Base-by-base conservation (phyloP, 2,888 invertebrate genomes). In the Clistopyga incitator region DNA sequence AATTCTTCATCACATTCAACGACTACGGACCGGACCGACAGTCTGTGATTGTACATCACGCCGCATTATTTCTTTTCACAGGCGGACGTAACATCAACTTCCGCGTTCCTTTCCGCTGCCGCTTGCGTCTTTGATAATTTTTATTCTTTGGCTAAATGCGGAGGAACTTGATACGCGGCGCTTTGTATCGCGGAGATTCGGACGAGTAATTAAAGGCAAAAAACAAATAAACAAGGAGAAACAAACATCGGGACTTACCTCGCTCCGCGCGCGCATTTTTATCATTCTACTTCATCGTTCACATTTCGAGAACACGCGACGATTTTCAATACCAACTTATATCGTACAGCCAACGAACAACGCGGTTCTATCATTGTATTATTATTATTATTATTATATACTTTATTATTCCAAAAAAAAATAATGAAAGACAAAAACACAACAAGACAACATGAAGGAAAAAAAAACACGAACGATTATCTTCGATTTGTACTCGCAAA, bases 71-170 rank as follows among this genome's bases (percentile, higher is more conserved):
- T 2, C n/a, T 77, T 71, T 84, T 89, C 85, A 76, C 86, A 89
- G 90, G 89, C 87, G 90, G 89, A 90, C 88, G 86, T 85, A 88
- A 88, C 85, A 89, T 89, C 90, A 90, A 90, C 89, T 90, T 90
- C 88, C 90, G 90, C 90, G 83, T 71, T 77, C 59, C 70, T 38
- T 38, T 15, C 65, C 65, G 65, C 64, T 20, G 13, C 20, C 8
- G 20, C 1, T 20, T 11, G 10, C 61, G 71, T 72, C 23, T 47
- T 25, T 61, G 56, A 38, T 38, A 2, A n/a, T 4, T n/a, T n/a
- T 3, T n/a, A 15, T 6, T 23, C 6, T 23, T 29, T 75, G 4
- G 50, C 6, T 50, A 6, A 10, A n/a, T 34, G 64, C 45, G 64
- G 25, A 38, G 75, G 64, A 50, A 75, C 64, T 29, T 15, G 1